Base-by-base conservation (phyloP, 2,888 invertebrate genomes). In the Ophion slaviceki region DNA sequence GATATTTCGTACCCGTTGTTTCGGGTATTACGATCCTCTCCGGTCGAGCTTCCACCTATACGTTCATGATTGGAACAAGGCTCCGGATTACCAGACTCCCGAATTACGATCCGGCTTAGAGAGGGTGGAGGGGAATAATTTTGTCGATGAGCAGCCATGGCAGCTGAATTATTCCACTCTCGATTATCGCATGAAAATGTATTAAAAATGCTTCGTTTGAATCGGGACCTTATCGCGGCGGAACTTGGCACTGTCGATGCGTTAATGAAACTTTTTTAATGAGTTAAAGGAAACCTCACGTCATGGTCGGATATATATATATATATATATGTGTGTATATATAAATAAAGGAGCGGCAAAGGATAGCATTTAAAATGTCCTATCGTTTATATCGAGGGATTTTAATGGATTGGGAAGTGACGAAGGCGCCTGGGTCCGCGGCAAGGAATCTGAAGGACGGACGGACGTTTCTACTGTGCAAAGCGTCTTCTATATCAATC, bases 331-430 rank as follows among this genome's bases (percentile, higher is more conserved):
- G 45, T 2, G 14, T 20, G n/a, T 10, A 20, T 45, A 67, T 14
- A 59, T 24, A 61, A 47, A 5, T 11, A 67, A 82, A 80, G n/a
- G 66, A 78, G 57, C n/a, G 62, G 67, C 20, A 72, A 59, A 67
- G 74, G 76, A 78, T 80, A 75, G 70, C 80, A 89, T 91, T 90
- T 90, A 86, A 90, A 89, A 91, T 88, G 88, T 87, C 87, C 87
- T 85, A 88, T 89, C 89, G 88, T 89, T 89, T 90, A 88, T 88
- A 76, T 86, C 86, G 83, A 88, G 88, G 89, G 90, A 88, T 77
- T 90, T 91, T 92, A 92, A 92, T 92, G 91, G 91, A 90, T 91
- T 88, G 90, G 88, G 88, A 88, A 88, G 89, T 87, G 84, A 86
- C 77, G 86, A 87, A 88, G 87, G 88, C 87, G 83, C 80, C 86